A percentile compares a stretch with the other conserved stretches of the same genome.
Conservation (phyloP, 2,113 vertebrate species). For the Morone chrysops region DNA sequence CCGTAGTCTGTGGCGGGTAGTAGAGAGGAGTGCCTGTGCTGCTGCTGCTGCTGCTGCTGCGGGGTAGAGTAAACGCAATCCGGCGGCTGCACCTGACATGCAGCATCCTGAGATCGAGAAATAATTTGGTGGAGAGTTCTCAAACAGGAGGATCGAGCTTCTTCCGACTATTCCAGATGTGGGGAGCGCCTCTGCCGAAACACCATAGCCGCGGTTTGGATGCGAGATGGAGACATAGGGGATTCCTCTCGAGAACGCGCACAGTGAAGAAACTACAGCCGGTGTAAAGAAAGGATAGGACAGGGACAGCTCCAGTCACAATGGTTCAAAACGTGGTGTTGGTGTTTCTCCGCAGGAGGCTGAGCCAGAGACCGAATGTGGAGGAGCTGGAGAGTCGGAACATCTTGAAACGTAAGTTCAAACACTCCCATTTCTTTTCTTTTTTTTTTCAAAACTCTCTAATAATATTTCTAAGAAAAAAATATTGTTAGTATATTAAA, state of each 20-base stretch:
- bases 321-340: constrained; percentile 97
- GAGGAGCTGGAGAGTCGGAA: constrained; percentile 98
- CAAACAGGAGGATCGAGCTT: constrained; percentile 24
- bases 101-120: not conserved
- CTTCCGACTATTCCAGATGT: constrained; percentile 77
- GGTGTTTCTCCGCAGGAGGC: constrained; percentile 97
- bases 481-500: not conserved
- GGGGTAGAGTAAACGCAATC: not conserved
- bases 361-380: constrained; percentile 98
- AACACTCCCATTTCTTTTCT: no score
- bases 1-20: constrained; percentile 23
- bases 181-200: constrained; percentile 76
- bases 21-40: constrained; percentile 27
- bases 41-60: constrained; percentile 7
- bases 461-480: not conserved
- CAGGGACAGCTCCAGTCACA: not conserved
- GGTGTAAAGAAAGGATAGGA: constrained; percentile 30
- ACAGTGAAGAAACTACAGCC: constrained; percentile 63
- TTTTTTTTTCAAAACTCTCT: not conserved
- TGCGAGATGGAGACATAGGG: constrained; percentile 80
- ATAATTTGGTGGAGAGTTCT: constrained; percentile 31
- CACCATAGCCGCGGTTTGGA: constrained; percentile 80
- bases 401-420: constrained; percentile 96
- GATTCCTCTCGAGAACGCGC: constrained; percentile 75
- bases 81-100: constrained; percentile 23